A percentile compares a stretch with the other conserved stretches of the same genome.
Evolutionary conservation across 2,797 vertebrate species (phyloP).

Genomic region (Pristis pectinata): DNA sequence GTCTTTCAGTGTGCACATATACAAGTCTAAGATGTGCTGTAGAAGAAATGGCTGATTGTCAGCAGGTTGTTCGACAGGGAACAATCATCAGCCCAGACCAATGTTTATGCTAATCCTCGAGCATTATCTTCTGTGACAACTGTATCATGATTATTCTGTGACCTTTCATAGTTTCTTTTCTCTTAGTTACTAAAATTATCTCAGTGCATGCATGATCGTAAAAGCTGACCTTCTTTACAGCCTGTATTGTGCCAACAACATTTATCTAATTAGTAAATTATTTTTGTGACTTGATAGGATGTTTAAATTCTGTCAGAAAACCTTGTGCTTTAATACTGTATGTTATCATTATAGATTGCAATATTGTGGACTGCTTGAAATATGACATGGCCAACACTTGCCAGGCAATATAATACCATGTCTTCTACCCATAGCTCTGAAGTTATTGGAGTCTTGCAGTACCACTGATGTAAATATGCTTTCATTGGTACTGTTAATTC

Average conservation of each 20-base stretch:
- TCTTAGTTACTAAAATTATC: neutral
- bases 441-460: neutral
- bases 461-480: neutral
- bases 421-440: neutral
- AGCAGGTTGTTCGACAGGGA: no score
- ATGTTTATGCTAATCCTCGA: no score
- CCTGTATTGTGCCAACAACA: neutral
- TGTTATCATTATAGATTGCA: neutral
- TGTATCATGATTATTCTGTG: neutral
- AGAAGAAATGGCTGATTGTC: no score
- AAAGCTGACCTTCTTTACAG: neutral
- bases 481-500: neutral
- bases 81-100: no score
- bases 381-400: neutral
- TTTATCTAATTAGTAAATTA: neutral
- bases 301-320: neutral
- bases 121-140: neutral
- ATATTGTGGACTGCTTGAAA: neutral
- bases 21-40: no score
- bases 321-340: neutral
- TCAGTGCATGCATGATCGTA: neutral
- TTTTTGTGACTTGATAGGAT: neutral
- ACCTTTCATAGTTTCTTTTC: neutral
- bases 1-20: no score
- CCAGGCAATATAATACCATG: neutral